Conservation (phyloP, 2,888 invertebrate species). For the Caradrina kadenii region DNA sequence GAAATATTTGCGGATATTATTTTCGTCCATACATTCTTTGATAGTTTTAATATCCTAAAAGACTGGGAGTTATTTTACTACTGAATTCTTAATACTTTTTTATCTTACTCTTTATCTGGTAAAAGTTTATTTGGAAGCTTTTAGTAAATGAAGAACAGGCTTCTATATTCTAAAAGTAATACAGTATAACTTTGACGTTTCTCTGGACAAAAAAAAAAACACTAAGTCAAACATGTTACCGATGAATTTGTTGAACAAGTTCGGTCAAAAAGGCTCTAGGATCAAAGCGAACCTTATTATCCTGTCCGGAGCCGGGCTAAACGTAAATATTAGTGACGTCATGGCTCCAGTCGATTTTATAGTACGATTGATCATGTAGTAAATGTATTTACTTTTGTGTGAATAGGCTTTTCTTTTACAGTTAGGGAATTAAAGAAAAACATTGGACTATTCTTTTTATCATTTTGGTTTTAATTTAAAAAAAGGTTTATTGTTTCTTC, state of each 20-base stretch:
- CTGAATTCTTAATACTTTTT: background rate
- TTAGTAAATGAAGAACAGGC: background rate
- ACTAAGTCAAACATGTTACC: constrained; percentile 72
- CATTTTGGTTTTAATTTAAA: constrained; percentile 22
- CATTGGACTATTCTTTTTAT: constrained; percentile 15
- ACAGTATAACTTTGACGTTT: constrained; percentile 5
- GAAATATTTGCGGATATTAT: constrained; percentile 41
- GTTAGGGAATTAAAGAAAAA: constrained; percentile 47
- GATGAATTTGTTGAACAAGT: constrained; percentile 74
- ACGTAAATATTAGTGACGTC: constrained; percentile 74
- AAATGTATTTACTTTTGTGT: constrained; percentile 50
- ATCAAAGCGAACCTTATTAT: constrained; percentile 75
- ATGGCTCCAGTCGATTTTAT: constrained; percentile 60
- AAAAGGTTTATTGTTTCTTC: background rate
- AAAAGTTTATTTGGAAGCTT: background rate
- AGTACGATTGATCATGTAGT: constrained; percentile 40
- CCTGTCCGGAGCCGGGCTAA: constrained; percentile 65
- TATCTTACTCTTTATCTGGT: background rate
- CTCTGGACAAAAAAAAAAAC: constrained; percentile 59
- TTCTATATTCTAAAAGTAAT: background rate
- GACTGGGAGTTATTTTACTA: constrained; percentile 14
- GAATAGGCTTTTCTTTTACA: constrained; percentile 27
- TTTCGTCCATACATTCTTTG: constrained; percentile 36
- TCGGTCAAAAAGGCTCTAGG: constrained; percentile 74
- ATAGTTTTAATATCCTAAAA: constrained; percentile 29